Evolutionary conservation across 2,113 vertebrate genomes (phyloP), one percentile per base, ranked within the genome.

Genomic region (Microtus pennsylvanicus): DNA sequence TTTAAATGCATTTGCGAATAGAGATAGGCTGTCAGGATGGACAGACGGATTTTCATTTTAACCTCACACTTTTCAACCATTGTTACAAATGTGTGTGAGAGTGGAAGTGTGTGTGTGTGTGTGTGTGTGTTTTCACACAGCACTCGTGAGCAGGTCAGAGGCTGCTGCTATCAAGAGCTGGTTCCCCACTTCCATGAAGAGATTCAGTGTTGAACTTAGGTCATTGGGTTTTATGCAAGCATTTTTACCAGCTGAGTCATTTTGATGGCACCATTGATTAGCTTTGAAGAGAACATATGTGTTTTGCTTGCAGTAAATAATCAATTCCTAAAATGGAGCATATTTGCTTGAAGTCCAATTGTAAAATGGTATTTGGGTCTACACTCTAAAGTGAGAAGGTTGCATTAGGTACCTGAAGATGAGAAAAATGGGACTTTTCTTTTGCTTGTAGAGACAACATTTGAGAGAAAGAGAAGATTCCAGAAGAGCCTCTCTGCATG

Each of bases 301-400:
- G 1, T 50, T 86, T 63, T 72, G 69, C 21, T 72, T 77, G 14
- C n/a, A 81, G 74, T 69, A 26, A 58, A 82, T 82, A 55, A 61
- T 61, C 35, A 74, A 91, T 72, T 61, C 35, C 28, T 89, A 77
- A 93, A 90, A 45, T 50, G 30, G 81, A 95, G 76, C 2, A 0
- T 63, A 75, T 28, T 83, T 87, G 13, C 86, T 94, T 95, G 75
- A 80, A 85, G 89, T 81, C 22, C 7, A 83, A 3, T 67, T 94
- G 58, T n/a, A 86, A 93, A 94, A 50, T 22, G 87, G 35, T 35
- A 8, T 47, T 87, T 87, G 7, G 1, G 63, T 47, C 3, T 50
- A 33, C 4, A 30, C 9, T 80, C 19, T 13, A 95, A 95, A 90
- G 69, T 92, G n/a, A 83, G 67, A 7, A 77, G 72, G 12, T 16